These are phyloP conservation scores for Ophioninae sp. DNA, from an alignment of 2,888 invertebrate species.

Conservation along the genomic window DNA sequence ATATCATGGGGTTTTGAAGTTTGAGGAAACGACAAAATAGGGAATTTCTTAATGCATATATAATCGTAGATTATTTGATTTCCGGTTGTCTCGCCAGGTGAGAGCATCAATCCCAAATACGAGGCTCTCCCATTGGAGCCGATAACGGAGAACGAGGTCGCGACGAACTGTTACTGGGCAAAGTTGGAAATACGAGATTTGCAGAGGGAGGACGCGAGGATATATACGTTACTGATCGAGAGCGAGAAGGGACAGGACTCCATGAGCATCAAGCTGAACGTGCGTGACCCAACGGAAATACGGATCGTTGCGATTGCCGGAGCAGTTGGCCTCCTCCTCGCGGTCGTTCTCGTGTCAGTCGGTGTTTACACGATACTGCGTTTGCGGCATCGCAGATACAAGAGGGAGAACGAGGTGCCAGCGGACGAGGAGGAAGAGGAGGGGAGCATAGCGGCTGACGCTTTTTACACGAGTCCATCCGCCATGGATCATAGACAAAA, in stretches of 20 bases:
- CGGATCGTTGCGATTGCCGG: conserved; percentile 76
- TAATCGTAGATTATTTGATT: not conserved
- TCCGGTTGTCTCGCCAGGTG: conserved; percentile 68
- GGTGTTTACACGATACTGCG: conserved; percentile 73
- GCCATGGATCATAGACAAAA: conserved; percentile 61
- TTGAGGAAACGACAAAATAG: too few relatives aligned
- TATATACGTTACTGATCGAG: conserved; percentile 35
- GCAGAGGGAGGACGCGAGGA: conserved; percentile 87
- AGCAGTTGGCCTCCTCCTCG: conserved; percentile 70
- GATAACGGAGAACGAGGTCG: conserved; percentile 75
- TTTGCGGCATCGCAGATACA: conserved; percentile 73
- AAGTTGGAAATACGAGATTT: conserved; percentile 89
- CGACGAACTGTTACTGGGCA: conserved; percentile 90
- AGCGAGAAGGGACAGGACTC: conserved; percentile 90
- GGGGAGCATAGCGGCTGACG: conserved; percentile 79
- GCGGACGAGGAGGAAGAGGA: conserved; percentile 70
- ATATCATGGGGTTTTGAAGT: too few relatives aligned
- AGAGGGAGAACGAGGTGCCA: conserved; percentile 61
- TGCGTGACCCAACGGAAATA: conserved; percentile 77
- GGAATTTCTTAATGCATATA: too few relatives aligned
- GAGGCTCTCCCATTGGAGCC: conserved; percentile 78
- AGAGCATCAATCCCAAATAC: conserved; percentile 77
- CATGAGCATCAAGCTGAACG: conserved; percentile 75
- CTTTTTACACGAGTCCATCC: conserved; percentile 71
- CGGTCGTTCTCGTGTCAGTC: conserved; percentile 73